Evolutionary conservation across 2,113 vertebrate species (phyloP).

Genomic region (Seriola aureovittata): DNA sequence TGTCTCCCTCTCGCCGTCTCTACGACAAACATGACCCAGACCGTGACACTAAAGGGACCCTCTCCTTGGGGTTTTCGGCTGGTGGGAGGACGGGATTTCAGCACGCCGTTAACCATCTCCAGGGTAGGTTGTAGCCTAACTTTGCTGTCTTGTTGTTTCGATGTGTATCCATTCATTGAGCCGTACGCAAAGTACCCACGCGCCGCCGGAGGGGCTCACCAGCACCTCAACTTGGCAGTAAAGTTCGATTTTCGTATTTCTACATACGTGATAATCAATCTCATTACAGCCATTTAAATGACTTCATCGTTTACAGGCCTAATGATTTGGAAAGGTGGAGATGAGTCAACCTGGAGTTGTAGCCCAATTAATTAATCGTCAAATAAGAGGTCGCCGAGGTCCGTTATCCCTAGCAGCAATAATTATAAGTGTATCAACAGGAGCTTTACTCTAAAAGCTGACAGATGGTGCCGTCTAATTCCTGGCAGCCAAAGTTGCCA

Average conservation of each 20-base stretch:
- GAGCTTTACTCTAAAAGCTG: conserved; percentile 13
- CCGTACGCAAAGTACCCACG: not conserved
- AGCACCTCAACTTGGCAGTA: not conserved
- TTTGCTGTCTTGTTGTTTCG: not conserved
- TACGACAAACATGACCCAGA: conserved; percentile 85
- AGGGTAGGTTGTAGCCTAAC: conserved; percentile 86
- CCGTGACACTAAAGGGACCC: conserved; percentile 91
- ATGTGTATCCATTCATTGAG: conserved; percentile 52
- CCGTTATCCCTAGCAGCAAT: not conserved
- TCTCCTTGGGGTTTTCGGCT: conserved; percentile 97
- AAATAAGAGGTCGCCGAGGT: not conserved
- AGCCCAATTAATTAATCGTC: not conserved
- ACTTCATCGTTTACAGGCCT: not conserved
- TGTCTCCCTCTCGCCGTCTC: not conserved
- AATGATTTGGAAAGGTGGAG: not conserved
- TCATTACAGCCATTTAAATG: not conserved
- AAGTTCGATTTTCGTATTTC: not conserved
- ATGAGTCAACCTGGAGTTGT: not conserved
- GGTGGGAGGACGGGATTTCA: conserved; percentile 96
- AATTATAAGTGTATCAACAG: not conserved
- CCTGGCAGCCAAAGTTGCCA: conserved; percentile 33
- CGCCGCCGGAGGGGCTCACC: not conserved
- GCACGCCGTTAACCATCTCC: conserved; percentile 93
- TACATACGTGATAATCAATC: too few species aligned
- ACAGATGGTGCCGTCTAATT: conserved; percentile 48